phyloP scores from a whole-genome alignment of 1,140 invertebrate genomes.

The Nephila pilipes region DNA sequence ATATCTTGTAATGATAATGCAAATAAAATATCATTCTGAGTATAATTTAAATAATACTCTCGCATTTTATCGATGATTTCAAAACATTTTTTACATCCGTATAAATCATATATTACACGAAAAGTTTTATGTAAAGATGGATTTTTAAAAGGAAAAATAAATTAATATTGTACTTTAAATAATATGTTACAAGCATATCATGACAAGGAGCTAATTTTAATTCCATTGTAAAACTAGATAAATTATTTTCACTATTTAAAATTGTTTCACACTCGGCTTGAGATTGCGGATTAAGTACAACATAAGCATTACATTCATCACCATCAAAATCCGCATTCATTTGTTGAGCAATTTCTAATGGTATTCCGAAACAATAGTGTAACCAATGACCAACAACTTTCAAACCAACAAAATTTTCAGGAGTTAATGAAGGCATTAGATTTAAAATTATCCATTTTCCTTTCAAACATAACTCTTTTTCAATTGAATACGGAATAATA shows the following conservation, averaged over 20 bases:
- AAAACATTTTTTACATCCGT: slow-evolving; percentile 40
- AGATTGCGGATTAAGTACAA: not conserved
- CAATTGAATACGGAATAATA: not conserved
- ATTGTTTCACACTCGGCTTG: slow-evolving; percentile 31
- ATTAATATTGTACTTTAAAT: slow-evolving; percentile 26
- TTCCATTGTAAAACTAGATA: slow-evolving; percentile 50
- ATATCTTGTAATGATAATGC: slow-evolving; percentile 4
- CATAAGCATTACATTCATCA: slow-evolving; percentile 45
- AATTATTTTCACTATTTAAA: slow-evolving; percentile 29
- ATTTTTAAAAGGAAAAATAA: slow-evolving; percentile 37
- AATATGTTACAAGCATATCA: slow-evolving; percentile 22
- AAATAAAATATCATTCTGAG: slow-evolving; percentile 7
- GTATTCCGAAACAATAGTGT: slow-evolving; percentile 59
- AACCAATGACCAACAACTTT: not conserved
- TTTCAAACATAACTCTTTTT: not conserved
- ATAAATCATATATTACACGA: slow-evolving; percentile 38
- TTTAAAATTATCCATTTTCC: slow-evolving; percentile 66
- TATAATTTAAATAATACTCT: not conserved
- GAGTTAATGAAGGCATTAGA: slow-evolving; percentile 54
- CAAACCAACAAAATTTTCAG: slow-evolving; percentile 50
- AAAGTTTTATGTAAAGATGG: slow-evolving; percentile 22
- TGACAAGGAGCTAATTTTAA: slow-evolving; percentile 45
- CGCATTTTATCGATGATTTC: not conserved
- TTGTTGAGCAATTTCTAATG: slow-evolving; percentile 39
- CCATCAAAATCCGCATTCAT: slow-evolving; percentile 65